Evolutionary conservation across 2,888 invertebrate genomes (phyloP).

Genomic region (Liopterus haemorrhoidalis): DNA sequence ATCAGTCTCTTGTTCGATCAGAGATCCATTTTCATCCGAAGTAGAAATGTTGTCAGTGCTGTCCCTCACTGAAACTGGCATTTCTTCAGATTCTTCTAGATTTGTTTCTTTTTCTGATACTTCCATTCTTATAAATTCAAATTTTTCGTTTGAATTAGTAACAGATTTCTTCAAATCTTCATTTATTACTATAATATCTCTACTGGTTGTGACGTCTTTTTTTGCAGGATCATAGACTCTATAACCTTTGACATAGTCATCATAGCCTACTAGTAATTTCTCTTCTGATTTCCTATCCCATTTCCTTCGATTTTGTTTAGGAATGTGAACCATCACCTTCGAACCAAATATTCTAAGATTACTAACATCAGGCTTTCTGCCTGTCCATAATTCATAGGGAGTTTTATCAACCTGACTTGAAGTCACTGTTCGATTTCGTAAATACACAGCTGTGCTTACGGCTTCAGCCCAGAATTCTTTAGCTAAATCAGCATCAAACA

Average conservation of each 20-base stretch:
- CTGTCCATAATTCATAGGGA: conserved; percentile 19
- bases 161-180: conserved; percentile 4
- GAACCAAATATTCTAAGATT: conserved; percentile 26
- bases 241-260: conserved; percentile 18
- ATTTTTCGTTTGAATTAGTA: no score
- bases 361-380: conserved; percentile 29
- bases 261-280: conserved; percentile 16
- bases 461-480: conserved; percentile 12
- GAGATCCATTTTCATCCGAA: conserved; percentile 9
- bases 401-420: conserved; percentile 14
- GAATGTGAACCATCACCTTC: conserved; percentile 12
- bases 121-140: neutral
- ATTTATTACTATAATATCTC: conserved; percentile 17
- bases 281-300: conserved; percentile 20
- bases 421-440: conserved; percentile 15
- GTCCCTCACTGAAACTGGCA: conserved; percentile 16
- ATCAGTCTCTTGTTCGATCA: conserved; percentile 8
- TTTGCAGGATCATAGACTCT: conserved; percentile 13
- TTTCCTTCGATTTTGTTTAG: conserved; percentile 18
- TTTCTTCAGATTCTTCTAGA: conserved; percentile 10
- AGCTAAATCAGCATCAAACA: conserved; percentile 10
- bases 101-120: conserved; percentile 6
- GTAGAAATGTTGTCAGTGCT: conserved; percentile 7
- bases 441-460: conserved; percentile 10
- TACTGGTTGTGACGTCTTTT: conserved; percentile 10